Conservation (phyloP, 2,797 vertebrate genomes). For the Coreius guichenoti region DNA sequence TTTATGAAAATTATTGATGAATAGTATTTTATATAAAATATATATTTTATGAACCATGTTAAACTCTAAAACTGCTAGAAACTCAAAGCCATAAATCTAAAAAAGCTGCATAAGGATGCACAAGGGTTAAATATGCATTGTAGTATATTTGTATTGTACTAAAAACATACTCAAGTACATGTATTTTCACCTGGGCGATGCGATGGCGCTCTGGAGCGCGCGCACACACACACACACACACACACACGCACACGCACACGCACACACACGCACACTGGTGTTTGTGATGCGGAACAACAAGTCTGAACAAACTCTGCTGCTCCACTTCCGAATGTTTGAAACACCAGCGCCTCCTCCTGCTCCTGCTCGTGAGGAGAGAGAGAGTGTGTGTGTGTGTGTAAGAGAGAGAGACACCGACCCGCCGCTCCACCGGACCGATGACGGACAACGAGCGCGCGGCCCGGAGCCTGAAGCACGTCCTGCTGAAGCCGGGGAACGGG, state of each 20-base stretch:
- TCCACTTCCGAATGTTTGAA: conserved; percentile 71
- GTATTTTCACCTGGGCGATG: not conserved
- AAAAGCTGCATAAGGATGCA: too few relatives aligned
- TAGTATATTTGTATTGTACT: too few relatives aligned
- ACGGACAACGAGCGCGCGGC: conserved; percentile 71
- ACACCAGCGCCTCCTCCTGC: conserved; percentile 15
- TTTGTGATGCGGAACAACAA: conserved; percentile 72
- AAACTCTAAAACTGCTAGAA: too few relatives aligned
- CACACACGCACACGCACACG: not conserved
- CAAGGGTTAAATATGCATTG: too few relatives aligned
- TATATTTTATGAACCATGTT: too few relatives aligned
- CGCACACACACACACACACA: not conserved
- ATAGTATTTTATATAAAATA: too few relatives aligned
- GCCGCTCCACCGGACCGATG: conserved; percentile 60
- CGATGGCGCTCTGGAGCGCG: not conserved
- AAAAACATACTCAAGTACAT: too few relatives aligned
- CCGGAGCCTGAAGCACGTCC: conserved; percentile 71
- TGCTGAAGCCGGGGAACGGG: conserved; percentile 72
- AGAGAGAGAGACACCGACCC: not conserved
- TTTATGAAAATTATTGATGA: too few relatives aligned
- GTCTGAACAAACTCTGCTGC: conserved; percentile 64
- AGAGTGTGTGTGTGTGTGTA: not conserved
- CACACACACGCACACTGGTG: not conserved
- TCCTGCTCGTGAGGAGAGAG: not conserved
- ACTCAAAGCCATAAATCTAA: too few relatives aligned